Percentiles rank a stretch among this genome's conserved stretches.
phyloP scores from a whole-genome alignment of 2,888 invertebrate species.

The Caenorhabditis uteleia region DNA sequence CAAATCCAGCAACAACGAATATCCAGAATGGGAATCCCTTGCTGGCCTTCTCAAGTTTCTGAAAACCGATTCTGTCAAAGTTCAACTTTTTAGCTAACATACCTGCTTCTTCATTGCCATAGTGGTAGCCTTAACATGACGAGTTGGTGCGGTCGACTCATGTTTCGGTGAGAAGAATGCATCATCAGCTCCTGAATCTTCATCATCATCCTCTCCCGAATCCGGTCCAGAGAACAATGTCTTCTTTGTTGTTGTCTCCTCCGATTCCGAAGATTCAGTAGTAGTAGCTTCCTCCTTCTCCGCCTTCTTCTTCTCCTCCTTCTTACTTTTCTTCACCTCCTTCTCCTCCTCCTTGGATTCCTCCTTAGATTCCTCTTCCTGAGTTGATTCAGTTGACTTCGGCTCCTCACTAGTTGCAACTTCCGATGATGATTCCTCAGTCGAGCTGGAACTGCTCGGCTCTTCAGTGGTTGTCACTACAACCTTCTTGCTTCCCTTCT shows the following conservation, averaged over 20 bases:
- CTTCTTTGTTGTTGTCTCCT: no score
- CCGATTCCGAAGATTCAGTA: conserved; percentile 5
- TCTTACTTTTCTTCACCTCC: conserved; percentile 17
- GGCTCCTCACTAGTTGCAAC: no score
- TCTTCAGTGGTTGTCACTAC: no score
- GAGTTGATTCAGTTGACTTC: no score
- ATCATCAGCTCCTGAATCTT: conserved; percentile 29
- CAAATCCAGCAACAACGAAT: conserved; percentile 13
- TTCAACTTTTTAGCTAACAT: background rate
- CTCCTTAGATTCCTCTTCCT: no score
- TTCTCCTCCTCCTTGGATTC: conserved; percentile 24
- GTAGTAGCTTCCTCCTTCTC: no score
- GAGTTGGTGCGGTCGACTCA: background rate
- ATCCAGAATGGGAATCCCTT: conserved; percentile 21
- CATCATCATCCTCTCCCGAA: conserved; percentile 24
- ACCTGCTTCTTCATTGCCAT: no score
- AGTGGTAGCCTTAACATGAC: background rate
- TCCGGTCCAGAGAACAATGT: no score
- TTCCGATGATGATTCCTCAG: no score
- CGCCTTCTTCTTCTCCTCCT: no score
- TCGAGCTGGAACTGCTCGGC: no score
- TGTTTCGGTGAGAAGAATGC: conserved; percentile 28
- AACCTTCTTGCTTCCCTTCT: no score
- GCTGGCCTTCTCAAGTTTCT: conserved; percentile 12
- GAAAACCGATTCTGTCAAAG: background rate